A percentile compares a stretch with the other conserved stretches of the same genome.
phyloP scores from a whole-genome alignment of 2,113 vertebrate genomes.

The Lampris megalopsis region DNA sequence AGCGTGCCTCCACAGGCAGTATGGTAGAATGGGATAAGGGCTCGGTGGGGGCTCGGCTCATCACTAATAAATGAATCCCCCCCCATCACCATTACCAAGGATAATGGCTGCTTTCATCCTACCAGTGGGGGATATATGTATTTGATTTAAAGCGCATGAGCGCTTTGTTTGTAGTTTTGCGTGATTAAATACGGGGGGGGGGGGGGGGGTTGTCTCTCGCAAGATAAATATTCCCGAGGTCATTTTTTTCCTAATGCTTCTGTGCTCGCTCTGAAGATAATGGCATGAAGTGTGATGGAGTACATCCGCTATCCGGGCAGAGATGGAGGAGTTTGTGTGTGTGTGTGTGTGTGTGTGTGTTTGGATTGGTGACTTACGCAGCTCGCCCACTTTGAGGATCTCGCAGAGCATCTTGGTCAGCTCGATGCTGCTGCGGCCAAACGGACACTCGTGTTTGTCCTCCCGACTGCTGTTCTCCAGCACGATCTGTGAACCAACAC shows the following conservation, averaged over 20 bases:
- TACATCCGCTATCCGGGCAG: background rate
- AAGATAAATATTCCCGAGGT: background rate
- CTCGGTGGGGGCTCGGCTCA: conserved; percentile 46
- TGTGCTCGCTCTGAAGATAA: background rate
- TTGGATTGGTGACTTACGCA: conserved; percentile 88
- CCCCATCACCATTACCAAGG: conserved; percentile 61
- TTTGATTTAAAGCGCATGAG: background rate
- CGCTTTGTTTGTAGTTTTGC: conserved; percentile 14
- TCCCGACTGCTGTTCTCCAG: conserved; percentile 98
- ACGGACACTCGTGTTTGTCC: conserved; percentile 98
- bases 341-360: conserved; percentile 5
- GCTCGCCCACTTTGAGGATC: conserved; percentile 97
- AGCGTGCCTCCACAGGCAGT: conserved; percentile 32
- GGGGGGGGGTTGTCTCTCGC: background rate
- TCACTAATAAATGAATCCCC: conserved; percentile 72
- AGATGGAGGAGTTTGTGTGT: conserved; percentile 2
- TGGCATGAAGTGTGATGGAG: background rate
- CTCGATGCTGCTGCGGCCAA: conserved; percentile 98
- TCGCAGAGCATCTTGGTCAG: conserved; percentile 99
- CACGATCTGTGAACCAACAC: conserved; percentile 86
- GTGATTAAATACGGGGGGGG: background rate
- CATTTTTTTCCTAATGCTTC: background rate
- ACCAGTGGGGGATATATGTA: conserved; percentile 22
- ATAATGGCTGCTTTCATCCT: conserved; percentile 63
- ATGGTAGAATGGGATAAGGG: conserved; percentile 41